phyloP scores from a whole-genome alignment of 92 coral and sea anemone genomes.

The Palythoa heliodiscus region DNA sequence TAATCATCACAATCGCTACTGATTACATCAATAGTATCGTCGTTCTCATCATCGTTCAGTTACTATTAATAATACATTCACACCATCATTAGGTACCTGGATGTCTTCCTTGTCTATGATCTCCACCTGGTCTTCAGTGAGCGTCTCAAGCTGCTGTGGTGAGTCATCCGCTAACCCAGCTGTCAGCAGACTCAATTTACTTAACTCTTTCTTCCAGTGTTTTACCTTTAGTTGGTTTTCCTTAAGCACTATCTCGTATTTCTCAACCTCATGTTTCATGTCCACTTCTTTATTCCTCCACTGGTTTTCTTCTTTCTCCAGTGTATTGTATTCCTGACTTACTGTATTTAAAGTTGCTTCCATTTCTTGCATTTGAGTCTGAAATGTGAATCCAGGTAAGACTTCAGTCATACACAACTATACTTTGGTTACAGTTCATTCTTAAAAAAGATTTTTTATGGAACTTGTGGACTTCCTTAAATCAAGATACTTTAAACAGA shows the following conservation, averaged over 20 bases:
- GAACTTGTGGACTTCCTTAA: too few relatives aligned
- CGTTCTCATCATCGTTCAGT: neutral
- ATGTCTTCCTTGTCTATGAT: conserved; percentile 76
- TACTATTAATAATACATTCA: neutral
- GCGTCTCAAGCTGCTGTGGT: conserved; percentile 74
- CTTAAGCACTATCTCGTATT: conserved; percentile 72
- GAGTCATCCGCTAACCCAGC: conserved; percentile 65
- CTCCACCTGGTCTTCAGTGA: conserved; percentile 74
- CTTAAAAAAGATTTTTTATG: too few relatives aligned
- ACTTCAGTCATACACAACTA: too few relatives aligned
- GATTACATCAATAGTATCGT: too few relatives aligned
- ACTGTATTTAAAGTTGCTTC: conserved; percentile 58
- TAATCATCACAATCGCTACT: neutral
- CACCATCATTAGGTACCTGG: conserved; percentile 46
- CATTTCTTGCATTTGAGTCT: conserved; percentile 82
- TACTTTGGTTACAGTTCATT: too few relatives aligned
- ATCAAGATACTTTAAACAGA: too few relatives aligned
- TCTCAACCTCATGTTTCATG: conserved; percentile 93
- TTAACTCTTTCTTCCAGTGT: conserved; percentile 93
- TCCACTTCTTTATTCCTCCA: conserved; percentile 82
- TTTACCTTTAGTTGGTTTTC: conserved; percentile 87
- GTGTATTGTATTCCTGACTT: conserved; percentile 56
- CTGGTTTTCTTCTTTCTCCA: conserved; percentile 85
- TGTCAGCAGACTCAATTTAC: conserved; percentile 79
- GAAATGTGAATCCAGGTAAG: neutral